Percentiles rank a stretch among this genome's conserved stretches.
phyloP scores from a whole-genome alignment of 2,113 vertebrate genomes.

The Phodopus roborovskii region DNA sequence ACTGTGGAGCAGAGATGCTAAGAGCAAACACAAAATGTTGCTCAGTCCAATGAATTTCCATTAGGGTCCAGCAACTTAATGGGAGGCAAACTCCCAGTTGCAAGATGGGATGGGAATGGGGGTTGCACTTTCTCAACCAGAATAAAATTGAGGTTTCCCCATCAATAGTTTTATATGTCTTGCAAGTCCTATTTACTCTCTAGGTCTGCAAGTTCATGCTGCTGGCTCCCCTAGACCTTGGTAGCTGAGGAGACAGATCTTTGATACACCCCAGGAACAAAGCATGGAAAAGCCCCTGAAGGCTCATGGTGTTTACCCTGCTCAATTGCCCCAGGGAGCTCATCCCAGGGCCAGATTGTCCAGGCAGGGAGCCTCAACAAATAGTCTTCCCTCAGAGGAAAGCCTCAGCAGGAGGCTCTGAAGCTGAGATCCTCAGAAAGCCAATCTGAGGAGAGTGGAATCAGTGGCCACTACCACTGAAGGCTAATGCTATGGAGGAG shows the following conservation, averaged over 20 bases:
- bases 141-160: not conserved
- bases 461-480: not conserved
- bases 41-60: no score
- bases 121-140: no score
- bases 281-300: not conserved
- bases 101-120: no score
- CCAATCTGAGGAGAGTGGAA: not conserved
- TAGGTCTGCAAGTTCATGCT: not conserved
- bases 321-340: not conserved
- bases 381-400: not conserved
- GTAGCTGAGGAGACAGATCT: not conserved
- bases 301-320: conserved; percentile 22
- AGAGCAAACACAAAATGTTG: no score
- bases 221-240: not conserved
- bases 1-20: no score
- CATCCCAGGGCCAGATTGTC: not conserved
- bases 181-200: not conserved
- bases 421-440: not conserved
- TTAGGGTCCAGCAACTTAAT: no score
- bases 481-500: not conserved
- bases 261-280: not conserved
- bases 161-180: not conserved
- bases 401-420: no score
- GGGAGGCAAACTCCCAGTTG: no score
- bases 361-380: no score